These are phyloP conservation scores for Apodemus agrarius DNA, from an alignment of 2,797 vertebrate genomes.

Conservation along the genomic window DNA sequence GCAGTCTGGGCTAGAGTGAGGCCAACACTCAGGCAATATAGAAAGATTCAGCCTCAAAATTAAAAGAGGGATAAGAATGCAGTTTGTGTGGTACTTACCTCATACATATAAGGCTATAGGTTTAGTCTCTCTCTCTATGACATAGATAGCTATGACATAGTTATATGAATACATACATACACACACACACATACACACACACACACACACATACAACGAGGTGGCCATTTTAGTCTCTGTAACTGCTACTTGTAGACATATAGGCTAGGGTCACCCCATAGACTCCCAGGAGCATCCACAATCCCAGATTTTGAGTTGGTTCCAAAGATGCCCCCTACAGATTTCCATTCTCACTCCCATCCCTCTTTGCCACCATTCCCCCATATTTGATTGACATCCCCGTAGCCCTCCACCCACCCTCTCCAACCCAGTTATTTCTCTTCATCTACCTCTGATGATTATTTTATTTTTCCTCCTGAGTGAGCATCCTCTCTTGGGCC, in stretches of 20 bases:
- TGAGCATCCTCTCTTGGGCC: background rate
- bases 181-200: no score
- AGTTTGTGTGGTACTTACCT: background rate
- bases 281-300: background rate
- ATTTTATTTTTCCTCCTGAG: background rate
- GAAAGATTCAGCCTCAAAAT: background rate
- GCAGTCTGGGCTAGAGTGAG: background rate
- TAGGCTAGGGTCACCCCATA: background rate
- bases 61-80: background rate
- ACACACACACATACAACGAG: accelerated
- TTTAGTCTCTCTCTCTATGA: background rate
- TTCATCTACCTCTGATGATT: background rate
- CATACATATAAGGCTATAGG: background rate
- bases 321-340: background rate
- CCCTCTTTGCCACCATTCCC: background rate
- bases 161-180: background rate
- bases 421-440: background rate
- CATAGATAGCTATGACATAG: background rate
- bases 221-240: background rate
- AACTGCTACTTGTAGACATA: background rate
- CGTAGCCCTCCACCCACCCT: background rate
- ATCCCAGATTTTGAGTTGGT: background rate
- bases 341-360: background rate
- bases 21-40: background rate
- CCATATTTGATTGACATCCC: background rate